Conservation (phyloP, 2,888 invertebrate species). For the Alloplasta piceator region DNA sequence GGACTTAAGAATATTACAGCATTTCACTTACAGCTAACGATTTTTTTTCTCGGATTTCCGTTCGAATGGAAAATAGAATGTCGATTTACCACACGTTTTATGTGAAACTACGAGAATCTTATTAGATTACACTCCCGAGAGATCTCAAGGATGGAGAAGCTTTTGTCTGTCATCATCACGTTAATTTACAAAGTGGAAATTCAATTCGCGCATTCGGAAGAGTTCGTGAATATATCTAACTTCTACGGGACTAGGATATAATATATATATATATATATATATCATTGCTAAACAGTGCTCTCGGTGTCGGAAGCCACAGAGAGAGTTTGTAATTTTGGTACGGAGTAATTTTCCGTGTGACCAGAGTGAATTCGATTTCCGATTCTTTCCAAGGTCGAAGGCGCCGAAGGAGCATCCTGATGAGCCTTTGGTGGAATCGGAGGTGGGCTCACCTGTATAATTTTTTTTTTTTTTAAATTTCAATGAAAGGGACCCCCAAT, state of each 20-base stretch:
- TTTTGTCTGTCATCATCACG: conserved; percentile 11
- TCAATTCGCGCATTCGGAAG: conserved; percentile 49
- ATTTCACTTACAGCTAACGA: conserved; percentile 35
- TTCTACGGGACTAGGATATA: conserved; percentile 61
- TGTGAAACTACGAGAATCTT: conserved; percentile 40
- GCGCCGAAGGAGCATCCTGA: conserved; percentile 80
- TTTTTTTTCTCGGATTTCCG: neutral
- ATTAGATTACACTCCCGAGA: conserved; percentile 60
- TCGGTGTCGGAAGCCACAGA: conserved; percentile 81
- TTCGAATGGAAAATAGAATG: conserved; percentile 15
- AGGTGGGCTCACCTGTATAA: conserved; percentile 80
- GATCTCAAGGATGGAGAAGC: conserved; percentile 30
- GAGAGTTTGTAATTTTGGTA: conserved; percentile 81
- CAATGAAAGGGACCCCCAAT: no score
- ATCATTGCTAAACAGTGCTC: conserved; percentile 78
- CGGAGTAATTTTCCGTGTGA: conserved; percentile 82
- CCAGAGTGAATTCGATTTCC: conserved; percentile 75
- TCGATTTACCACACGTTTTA: conserved; percentile 28
- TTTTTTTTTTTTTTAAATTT: no score
- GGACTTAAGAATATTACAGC: conserved; percentile 50
- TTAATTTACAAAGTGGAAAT: conserved; percentile 27
- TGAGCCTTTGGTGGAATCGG: conserved; percentile 82
- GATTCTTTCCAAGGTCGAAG: conserved; percentile 80
- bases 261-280: conserved; percentile 8
- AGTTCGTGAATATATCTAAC: conserved; percentile 31